Percentiles rank a stretch among this genome's conserved stretches.
phyloP scores from a whole-genome alignment of 2,888 invertebrate species.

The Germaria angustata region DNA sequence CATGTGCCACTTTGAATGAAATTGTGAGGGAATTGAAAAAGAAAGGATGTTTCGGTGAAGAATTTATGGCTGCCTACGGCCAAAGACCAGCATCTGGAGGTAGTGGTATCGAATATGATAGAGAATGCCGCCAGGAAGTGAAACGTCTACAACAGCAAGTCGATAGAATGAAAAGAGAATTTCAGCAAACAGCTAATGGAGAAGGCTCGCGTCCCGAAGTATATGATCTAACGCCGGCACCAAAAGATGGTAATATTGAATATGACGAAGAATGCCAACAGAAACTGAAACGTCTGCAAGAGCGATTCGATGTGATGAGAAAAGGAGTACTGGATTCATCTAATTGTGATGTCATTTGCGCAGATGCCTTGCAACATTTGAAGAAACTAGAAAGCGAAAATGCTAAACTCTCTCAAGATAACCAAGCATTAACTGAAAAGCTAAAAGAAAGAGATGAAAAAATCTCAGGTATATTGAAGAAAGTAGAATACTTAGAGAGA shows the following conservation, averaged over 20 bases:
- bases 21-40: constrained; percentile 74
- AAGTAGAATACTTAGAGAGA: constrained; percentile 69
- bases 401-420: constrained; percentile 66
- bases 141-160: constrained; percentile 68
- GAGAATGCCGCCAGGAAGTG: constrained; percentile 68
- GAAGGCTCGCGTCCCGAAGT: constrained; percentile 41
- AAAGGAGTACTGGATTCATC: neutral
- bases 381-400: constrained; percentile 65
- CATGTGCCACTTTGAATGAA: constrained; percentile 73
- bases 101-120: neutral
- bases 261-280: constrained; percentile 58
- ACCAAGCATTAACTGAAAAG: constrained; percentile 67
- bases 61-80: neutral
- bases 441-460: constrained; percentile 36
- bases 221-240: neutral
- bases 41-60: constrained; percentile 59
- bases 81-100: neutral
- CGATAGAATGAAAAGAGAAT: constrained; percentile 36
- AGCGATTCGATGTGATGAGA: constrained; percentile 62
- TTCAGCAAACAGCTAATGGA: neutral
- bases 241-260: neutral
- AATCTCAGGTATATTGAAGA: constrained; percentile 58
- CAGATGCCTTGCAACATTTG: constrained; percentile 39
- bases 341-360: constrained; percentile 20
- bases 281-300: constrained; percentile 70